phyloP scores from a whole-genome alignment of 2,113 vertebrate species.

The Mormyrus iriodes region DNA sequence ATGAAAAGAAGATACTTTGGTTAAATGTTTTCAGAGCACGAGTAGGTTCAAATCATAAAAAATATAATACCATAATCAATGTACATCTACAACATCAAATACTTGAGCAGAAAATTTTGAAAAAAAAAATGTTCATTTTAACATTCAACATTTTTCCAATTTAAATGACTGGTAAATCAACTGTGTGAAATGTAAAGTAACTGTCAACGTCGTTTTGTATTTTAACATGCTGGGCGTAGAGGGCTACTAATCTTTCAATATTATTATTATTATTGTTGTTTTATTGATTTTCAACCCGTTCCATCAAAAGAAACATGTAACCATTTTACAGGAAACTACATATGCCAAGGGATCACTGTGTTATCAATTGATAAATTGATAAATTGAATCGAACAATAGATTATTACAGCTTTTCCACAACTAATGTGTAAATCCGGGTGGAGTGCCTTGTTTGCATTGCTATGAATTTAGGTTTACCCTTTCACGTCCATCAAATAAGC shows the following conservation, averaged over 20 bases:
- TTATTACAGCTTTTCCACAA: neutral
- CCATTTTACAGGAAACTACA: neutral
- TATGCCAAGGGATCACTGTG: neutral
- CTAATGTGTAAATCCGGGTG: neutral
- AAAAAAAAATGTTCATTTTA: neutral
- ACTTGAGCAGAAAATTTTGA: neutral
- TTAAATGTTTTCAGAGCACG: neutral
- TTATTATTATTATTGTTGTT: neutral
- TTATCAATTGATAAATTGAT: neutral
- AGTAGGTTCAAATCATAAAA: neutral
- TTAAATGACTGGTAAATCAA: neutral
- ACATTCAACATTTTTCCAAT: no score
- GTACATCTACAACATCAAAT: neutral
- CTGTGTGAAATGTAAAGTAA: neutral
- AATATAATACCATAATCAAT: neutral
- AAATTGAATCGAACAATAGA: neutral
- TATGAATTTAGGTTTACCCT: neutral
- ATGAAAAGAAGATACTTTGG: neutral
- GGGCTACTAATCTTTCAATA: neutral
- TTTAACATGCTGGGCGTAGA: neutral
- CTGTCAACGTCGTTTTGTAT: neutral
- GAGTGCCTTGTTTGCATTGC: neutral
- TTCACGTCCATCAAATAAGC: neutral
- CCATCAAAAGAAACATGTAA: neutral
- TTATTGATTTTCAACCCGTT: neutral